Evolutionary conservation across 2,797 vertebrate genomes (phyloP), one percentile per base, ranked within the genome.

Genomic region (Melanogrammus aeglefinus): DNA sequence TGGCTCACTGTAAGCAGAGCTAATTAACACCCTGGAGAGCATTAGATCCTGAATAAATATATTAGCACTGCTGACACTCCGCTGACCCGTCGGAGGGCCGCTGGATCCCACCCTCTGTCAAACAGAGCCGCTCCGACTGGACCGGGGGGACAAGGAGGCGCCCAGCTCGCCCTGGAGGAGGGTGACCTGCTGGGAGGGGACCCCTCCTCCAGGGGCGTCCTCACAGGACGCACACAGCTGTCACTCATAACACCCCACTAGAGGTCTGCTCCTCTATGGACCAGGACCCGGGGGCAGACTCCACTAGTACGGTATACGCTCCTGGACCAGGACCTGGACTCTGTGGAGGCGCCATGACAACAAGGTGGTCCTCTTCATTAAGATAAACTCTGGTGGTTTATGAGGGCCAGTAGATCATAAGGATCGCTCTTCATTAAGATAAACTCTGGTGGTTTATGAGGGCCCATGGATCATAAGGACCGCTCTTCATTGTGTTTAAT

Each of bases 1-100:
- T 88, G n/a, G 91, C 93, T 92, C 88, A 92, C 93, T 94, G 95
- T 94, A 92, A 92, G 93, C 90, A 93, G 88, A 84, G 91, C 95
- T 97, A 91, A 97, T 97, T 96, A 91, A 96, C 92, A 95, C 92
- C 94, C 94, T 87, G 86, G 94, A 95, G 95, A 92, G 87, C 82
- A 95, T 93, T 86, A 94, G 93, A 91, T 73, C 18, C 16, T 9
- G 36, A 33, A 72, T 91, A 94, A 89, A 94, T 94, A 92, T 86
- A 91, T 82, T 70, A 88, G 89, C 88, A 70, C 66, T 14, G n/a
- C 66, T n/a, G 24, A 66, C 63, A 66, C 4, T 27, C 24, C 63
- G 4, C 66, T 16, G 66, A 70, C 66, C 66, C 66, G 14, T 51
- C 4, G 41, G 9, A 47, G 41, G 63, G 63, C 21, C 18, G 63